These are phyloP conservation scores for Odontophorus gujanensis DNA, from an alignment of 2,113 vertebrate genomes.

Conservation along the genomic window DNA sequence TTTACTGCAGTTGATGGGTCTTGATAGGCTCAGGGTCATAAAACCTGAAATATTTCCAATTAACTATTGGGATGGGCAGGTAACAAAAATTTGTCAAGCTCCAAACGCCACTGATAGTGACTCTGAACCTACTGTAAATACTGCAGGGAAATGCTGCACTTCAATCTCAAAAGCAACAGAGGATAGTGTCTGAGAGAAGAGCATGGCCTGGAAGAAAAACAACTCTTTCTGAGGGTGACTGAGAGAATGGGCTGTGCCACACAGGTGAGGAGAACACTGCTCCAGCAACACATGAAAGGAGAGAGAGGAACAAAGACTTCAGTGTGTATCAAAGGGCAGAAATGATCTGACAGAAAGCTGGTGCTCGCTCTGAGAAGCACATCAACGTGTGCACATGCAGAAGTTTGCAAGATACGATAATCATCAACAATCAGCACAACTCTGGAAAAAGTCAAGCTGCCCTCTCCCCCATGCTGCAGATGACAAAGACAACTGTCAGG, in stretches of 20 bases:
- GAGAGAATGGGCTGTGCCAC: neutral
- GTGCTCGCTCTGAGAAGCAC: neutral
- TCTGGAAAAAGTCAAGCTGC: constrained; percentile 55
- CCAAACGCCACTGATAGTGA: rapidly evolving
- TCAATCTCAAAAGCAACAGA: neutral
- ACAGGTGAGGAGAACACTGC: neutral
- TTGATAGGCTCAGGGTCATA: neutral
- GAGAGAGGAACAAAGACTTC: neutral
- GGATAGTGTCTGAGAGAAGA: neutral
- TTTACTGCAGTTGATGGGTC: neutral
- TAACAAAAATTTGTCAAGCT: neutral
- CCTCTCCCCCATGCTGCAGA: constrained; percentile 27
- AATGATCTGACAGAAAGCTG: constrained; percentile 12
- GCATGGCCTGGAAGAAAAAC: neutral
- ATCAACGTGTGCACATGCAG: neutral
- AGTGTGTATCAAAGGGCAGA: neutral
- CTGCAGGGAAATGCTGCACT: neutral
- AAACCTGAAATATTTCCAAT: neutral
- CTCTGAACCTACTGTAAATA: neutral
- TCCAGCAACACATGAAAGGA: neutral
- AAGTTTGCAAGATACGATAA: constrained; percentile 37
- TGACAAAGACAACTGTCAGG: constrained; percentile 32
- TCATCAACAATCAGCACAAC: neutral
- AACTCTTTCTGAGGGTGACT: neutral
- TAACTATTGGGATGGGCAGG: neutral